Evolutionary conservation across 2,797 vertebrate species (phyloP).

Genomic region (Coranthus polyacanthus): DNA sequence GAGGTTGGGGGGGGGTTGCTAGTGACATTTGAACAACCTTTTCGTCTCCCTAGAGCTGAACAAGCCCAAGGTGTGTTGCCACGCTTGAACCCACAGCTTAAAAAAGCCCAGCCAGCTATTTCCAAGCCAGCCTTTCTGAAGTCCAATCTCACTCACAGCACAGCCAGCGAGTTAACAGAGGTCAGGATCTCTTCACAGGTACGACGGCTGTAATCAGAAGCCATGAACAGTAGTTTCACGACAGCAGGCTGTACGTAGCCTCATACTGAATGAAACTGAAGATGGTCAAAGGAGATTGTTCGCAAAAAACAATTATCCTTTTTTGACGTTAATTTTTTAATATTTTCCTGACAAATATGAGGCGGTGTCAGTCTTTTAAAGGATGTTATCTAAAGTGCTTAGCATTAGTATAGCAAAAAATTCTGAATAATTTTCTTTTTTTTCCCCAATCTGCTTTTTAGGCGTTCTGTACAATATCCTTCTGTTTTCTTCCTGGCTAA

Average conservation of each 20-base stretch:
- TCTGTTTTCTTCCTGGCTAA: background rate
- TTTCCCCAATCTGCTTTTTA: background rate
- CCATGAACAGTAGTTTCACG: slow-evolving; percentile 32
- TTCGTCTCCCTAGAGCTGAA: slow-evolving; percentile 68
- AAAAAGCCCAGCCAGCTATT: slow-evolving; percentile 71
- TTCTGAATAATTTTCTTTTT: no score
- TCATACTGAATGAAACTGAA: slow-evolving; percentile 14
- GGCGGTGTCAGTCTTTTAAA: no score
- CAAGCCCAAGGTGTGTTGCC: slow-evolving; percentile 70
- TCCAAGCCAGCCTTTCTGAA: slow-evolving; percentile 53
- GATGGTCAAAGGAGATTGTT: slow-evolving; percentile 25
- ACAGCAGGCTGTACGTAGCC: slow-evolving; percentile 16
- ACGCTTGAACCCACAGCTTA: slow-evolving; percentile 67
- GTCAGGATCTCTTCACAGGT: slow-evolving; percentile 51
- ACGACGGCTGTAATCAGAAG: slow-evolving; percentile 32
- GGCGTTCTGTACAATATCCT: background rate
- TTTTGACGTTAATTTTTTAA: background rate
- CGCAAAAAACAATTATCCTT: slow-evolving; percentile 7
- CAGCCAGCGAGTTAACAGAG: slow-evolving; percentile 48
- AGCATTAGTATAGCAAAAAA: no score
- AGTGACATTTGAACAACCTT: slow-evolving; percentile 83
- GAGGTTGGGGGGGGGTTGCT: slow-evolving; percentile 45
- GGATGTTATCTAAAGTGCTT: no score
- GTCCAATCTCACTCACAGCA: slow-evolving; percentile 43
- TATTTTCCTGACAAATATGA: no score